Evolutionary conservation across 2,888 invertebrate species (phyloP), one percentile per base, ranked within the genome.

Genomic region (Dasysyrphus tricinctus): DNA sequence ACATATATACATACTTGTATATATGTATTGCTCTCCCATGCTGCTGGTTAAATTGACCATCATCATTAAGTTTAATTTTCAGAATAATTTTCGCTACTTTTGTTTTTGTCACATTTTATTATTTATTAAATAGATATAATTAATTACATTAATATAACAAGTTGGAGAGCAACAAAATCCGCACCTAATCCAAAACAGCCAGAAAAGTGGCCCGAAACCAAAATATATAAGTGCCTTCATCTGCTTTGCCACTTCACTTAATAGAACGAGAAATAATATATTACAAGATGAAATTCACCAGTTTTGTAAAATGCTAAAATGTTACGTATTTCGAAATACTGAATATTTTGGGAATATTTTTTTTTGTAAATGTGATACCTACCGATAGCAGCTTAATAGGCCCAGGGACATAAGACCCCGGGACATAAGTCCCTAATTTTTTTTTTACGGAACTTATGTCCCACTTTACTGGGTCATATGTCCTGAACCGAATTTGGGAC

Each of bases 81-180:
- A 73, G 84, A 88, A 88, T 88, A 88, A 88, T 80, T 83, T 85
- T 78, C 88, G 88, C 88, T 88, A 84, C 88, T 88, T 88, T 89
- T 89, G 89, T 83, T 88, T 88, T 88, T 89, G 89, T 89, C 89
- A 89, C 88, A 89, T 89, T 89, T 88, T 87, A 85, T 88, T 88
- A 88, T 88, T 61, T 61, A 61, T 61, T 61, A 39, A 61, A 39
- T 88, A 83, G 80, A 84, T 86, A 87, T 88, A 89, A 89, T 89
- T 89, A 89, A 89, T 89, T 89, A 88, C 88, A 87, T 81, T 84
- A 88, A 88, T 88, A 88, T 34, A 67, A 14, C 29, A 54, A 54
- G n/a, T 7, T 14, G 54, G 54, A 54, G n/a, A 54, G 9, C 29
- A 14, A 32, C 54, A 29, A 54, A 54, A 54, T 54, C 54, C 54